Conservation (phyloP, 2,797 vertebrate genomes). For the Hoplostethus atlanticus region DNA sequence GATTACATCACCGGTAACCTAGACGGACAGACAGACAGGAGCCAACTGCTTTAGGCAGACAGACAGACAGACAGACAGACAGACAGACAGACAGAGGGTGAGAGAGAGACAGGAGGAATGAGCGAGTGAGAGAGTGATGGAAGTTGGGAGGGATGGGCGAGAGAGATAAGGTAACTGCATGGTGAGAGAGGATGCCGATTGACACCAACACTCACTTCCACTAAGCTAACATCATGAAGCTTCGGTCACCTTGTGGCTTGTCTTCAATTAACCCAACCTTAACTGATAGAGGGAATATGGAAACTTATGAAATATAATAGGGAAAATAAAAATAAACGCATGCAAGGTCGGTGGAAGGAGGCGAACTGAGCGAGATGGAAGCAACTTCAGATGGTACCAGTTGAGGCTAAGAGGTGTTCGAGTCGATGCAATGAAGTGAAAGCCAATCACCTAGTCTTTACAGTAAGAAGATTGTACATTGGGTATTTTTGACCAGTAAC, state of each 20-base stretch:
- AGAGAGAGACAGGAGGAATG: constrained; percentile 16
- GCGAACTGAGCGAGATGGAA: too few relatives aligned
- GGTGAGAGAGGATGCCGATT: constrained; percentile 59
- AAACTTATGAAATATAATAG: too few relatives aligned
- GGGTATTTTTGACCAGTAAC: too few relatives aligned
- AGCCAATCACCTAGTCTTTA: too few relatives aligned
- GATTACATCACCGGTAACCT: constrained; percentile 88
- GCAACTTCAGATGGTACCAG: too few relatives aligned
- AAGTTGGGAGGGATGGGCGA: constrained; percentile 19
- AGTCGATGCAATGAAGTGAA: too few relatives aligned
- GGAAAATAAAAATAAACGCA: too few relatives aligned
- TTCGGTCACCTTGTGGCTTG: background rate
- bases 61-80: constrained; percentile 45
- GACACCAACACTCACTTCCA: constrained; percentile 8
- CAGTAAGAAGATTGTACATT: too few relatives aligned
- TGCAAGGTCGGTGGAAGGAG: too few relatives aligned
- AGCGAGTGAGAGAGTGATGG: constrained; percentile 21
- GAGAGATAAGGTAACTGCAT: constrained; percentile 68
- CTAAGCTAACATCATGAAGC: background rate
- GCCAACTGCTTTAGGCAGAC: constrained; percentile 75
- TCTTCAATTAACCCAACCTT: too few relatives aligned
- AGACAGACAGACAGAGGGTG: constrained; percentile 27
- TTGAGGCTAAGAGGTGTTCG: too few relatives aligned
- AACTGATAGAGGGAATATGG: too few relatives aligned
- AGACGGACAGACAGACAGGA: constrained; percentile 80